These are phyloP conservation scores for Lasioglossum lativentre DNA, from an alignment of 2,888 invertebrate genomes.

Conservation along the genomic window DNA sequence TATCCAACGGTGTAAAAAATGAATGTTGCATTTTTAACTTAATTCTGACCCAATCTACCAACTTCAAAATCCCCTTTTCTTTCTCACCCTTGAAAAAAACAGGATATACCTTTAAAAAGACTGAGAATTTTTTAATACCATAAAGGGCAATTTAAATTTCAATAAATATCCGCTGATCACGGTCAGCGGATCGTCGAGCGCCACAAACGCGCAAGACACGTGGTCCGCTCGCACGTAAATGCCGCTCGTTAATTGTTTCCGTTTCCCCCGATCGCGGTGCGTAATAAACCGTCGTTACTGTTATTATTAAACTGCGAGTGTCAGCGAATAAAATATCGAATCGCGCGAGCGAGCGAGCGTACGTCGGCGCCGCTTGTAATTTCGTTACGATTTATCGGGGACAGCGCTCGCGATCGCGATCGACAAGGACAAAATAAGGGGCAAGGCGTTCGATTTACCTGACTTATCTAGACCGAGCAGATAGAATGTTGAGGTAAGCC, in stretches of 20 bases:
- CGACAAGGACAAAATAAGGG: slow-evolving; percentile 52
- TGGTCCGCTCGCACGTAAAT: neutral
- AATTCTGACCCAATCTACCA: too few species aligned
- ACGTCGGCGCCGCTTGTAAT: neutral
- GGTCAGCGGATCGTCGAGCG: too few species aligned
- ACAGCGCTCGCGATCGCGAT: slow-evolving; percentile 18
- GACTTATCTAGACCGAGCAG: slow-evolving; percentile 72
- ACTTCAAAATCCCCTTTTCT: neutral
- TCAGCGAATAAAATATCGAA: neutral
- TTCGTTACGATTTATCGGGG: slow-evolving; percentile 46
- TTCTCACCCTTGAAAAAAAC: neutral
- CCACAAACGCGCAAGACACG: too few species aligned
- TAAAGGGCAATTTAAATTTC: neutral
- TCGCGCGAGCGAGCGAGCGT: neutral
- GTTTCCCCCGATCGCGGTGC: neutral
- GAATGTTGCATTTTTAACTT: too few species aligned
- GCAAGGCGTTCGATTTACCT: slow-evolving; percentile 46
- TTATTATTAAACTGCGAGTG: neutral
- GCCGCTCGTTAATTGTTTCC: neutral
- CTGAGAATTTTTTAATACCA: neutral
- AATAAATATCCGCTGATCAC: neutral
- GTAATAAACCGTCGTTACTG: neutral
- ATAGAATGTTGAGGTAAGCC: slow-evolving; percentile 78
- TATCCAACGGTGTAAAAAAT: too few species aligned
- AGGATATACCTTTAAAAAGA: neutral